A percentile compares a stretch with the other conserved stretches of the same genome.
These are phyloP conservation scores for Nematostella vectensis DNA, from an alignment of 92 coral and sea anemone species.

Conservation along the genomic window DNA sequence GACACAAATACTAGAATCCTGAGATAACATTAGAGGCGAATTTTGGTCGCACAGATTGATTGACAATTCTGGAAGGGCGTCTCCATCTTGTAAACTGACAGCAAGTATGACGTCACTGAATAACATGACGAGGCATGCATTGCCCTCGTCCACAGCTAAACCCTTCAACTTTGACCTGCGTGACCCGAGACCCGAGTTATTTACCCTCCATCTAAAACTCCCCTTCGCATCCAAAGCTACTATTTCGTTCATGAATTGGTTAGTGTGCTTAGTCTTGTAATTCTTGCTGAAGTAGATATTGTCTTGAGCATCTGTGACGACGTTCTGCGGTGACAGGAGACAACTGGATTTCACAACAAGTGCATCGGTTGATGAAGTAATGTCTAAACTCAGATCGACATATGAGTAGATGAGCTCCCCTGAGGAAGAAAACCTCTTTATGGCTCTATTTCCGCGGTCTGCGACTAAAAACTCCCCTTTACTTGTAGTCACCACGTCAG, in stretches of 20 bases:
- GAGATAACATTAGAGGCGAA: slow-evolving; percentile 18
- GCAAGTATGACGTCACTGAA: slow-evolving; percentile 34
- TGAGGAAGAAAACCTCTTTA: slow-evolving; percentile 26
- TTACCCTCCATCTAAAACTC: slow-evolving; percentile 45
- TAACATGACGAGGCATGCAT: slow-evolving; percentile 32
- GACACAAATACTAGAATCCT: slow-evolving; percentile 46
- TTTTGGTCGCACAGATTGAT: slow-evolving; percentile 9
- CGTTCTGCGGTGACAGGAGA: slow-evolving; percentile 44
- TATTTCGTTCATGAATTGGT: slow-evolving; percentile 34
- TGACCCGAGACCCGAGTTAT: slow-evolving; percentile 23
- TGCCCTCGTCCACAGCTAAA: slow-evolving; percentile 42
- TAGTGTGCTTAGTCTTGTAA: slow-evolving; percentile 18
- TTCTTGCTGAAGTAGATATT: slow-evolving; percentile 41
- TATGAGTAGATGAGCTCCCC: slow-evolving; percentile 26
- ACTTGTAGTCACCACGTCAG: slow-evolving; percentile 29
- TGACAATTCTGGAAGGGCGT: slow-evolving; percentile 27
- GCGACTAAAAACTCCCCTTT: slow-evolving; percentile 29
- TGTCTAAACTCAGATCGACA: slow-evolving; percentile 33
- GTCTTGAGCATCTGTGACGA: slow-evolving; percentile 36
- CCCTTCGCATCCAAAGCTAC: slow-evolving; percentile 35
- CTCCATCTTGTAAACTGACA: slow-evolving; percentile 23
- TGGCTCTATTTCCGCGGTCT: slow-evolving; percentile 24
- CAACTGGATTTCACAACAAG: slow-evolving; percentile 21
- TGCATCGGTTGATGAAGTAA: slow-evolving; percentile 26
- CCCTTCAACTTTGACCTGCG: slow-evolving; percentile 26